Percentiles rank a stretch among this genome's conserved stretches.
Conservation (phyloP, 2,797 vertebrate genomes). For the Gallinago solitaria region DNA sequence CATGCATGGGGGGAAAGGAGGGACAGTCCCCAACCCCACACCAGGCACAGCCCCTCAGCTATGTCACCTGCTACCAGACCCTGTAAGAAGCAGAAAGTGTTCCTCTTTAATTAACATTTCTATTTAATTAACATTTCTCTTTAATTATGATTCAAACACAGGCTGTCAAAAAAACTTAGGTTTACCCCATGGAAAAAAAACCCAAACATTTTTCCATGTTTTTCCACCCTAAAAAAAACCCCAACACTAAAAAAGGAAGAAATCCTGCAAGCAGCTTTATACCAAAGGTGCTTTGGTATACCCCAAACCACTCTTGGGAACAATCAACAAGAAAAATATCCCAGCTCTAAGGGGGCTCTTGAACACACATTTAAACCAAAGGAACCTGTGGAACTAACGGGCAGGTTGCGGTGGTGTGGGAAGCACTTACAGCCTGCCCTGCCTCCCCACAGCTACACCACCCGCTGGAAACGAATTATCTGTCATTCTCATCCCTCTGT, state of each 20-base stretch:
- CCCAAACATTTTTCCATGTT: accelerated
- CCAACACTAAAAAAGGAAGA: not conserved
- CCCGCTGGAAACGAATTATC: not conserved
- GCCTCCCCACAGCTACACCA: not conserved
- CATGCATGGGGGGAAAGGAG: accelerated
- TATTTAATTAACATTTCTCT: not conserved
- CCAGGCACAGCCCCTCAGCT: not conserved
- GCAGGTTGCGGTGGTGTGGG: not conserved
- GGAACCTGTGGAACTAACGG: not conserved
- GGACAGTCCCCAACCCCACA: not conserved
- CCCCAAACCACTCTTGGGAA: not conserved
- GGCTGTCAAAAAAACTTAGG: not conserved
- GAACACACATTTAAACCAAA: not conserved
- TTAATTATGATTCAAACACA: not conserved
- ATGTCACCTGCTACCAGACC: accelerated
- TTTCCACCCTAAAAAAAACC: not conserved
- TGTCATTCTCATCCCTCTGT: accelerated
- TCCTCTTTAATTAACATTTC: not conserved
- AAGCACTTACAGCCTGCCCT: not conserved
- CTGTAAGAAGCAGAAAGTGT: not conserved
- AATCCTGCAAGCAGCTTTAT: not conserved
- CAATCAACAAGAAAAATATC: not conserved
- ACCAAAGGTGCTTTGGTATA: no score
- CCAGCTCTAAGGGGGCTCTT: not conserved
- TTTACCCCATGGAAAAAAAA: no score